Base-by-base conservation (phyloP, 2,113 vertebrate species). In the Muntiacus muntjak region DNA sequence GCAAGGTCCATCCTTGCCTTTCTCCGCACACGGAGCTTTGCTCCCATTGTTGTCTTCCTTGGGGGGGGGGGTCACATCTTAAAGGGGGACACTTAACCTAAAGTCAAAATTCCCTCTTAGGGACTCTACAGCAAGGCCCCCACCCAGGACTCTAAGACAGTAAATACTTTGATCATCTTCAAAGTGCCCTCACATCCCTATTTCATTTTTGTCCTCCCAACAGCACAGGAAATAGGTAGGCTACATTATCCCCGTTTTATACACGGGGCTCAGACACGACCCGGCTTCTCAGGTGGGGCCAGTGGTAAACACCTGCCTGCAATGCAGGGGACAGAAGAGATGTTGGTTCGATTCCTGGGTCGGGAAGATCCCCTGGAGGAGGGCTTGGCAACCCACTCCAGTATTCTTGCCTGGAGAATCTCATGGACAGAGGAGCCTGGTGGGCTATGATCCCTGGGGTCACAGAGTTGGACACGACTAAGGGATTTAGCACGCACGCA, bases 401-500 rank as follows among this genome's bases (percentile, higher is more conserved):
- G n/a, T 40, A 40, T 23, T 40, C 67, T 5, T 40, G n/a, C 67
- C n/a, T 40, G 67, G n/a, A 71, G 19, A 71, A 23, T 40, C n/a
- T 40, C 67, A 71, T 12, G 19, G 67, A 71, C 67, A 23, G 67
- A 40, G 67, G n/a, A 40, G n/a, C 67, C 10, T 71, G 19, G 67
- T 12, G 67, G 67, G 19, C n/a, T 71, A 71, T 5, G 1, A n/a
- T 6, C 67, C 67, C n/a, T 40, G 67, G 19, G 5, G 19, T 71
- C 1, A 23, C 6, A 71, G n/a, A 40, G n/a, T 40, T 1, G 1
- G 67, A 71, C 67, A 40, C 2, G 5, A 40, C n/a, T 40, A 40
- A 71, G 67, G 5, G 1, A 40, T 19, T 40, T 36, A 71, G 67
- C 19, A 40, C 1, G 1, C 67, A 71, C 0, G 5, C 50, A 64